A percentile compares a stretch with the other conserved stretches of the same genome.
Evolutionary conservation across 2,888 invertebrate genomes (phyloP).

Genomic region (Archaeoteleia sp.): DNA sequence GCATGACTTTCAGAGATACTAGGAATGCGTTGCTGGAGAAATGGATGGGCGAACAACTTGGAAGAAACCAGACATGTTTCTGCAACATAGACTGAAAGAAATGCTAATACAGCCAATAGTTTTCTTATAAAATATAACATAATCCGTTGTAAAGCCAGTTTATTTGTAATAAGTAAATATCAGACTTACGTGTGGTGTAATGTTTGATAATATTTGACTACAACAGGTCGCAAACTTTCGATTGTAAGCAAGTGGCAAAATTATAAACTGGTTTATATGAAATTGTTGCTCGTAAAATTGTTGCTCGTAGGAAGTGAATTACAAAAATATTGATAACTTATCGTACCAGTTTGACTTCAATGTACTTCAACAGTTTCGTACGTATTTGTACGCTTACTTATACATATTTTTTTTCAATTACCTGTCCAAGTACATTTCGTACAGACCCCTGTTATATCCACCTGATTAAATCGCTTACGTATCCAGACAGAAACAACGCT

Average conservation of each 20-base stretch:
- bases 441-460: too few species aligned
- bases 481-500: too few species aligned
- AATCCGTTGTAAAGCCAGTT: not conserved
- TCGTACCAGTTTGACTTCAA: too few species aligned
- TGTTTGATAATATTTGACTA: too few species aligned
- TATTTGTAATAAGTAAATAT: not conserved
- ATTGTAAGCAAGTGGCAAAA: conserved; percentile 30
- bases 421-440: too few species aligned
- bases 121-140: not conserved
- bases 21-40: conserved; percentile 31
- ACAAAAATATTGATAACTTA: too few species aligned
- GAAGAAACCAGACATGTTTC: conserved; percentile 32
- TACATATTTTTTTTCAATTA: too few species aligned
- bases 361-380: too few species aligned
- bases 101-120: conserved; percentile 10
- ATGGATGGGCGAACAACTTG: conserved; percentile 19
- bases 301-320: conserved; percentile 10
- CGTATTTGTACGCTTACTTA: too few species aligned
- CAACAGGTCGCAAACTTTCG: conserved; percentile 25
- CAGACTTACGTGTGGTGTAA: too few species aligned
- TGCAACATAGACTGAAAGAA: conserved; percentile 3
- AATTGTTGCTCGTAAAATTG: conserved; percentile 18
- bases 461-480: too few species aligned
- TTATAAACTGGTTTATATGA: conserved; percentile 24
- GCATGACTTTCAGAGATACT: conserved; percentile 15